Conservation (phyloP, 2,113 vertebrate species). For the Alouatta palliata region DNA sequence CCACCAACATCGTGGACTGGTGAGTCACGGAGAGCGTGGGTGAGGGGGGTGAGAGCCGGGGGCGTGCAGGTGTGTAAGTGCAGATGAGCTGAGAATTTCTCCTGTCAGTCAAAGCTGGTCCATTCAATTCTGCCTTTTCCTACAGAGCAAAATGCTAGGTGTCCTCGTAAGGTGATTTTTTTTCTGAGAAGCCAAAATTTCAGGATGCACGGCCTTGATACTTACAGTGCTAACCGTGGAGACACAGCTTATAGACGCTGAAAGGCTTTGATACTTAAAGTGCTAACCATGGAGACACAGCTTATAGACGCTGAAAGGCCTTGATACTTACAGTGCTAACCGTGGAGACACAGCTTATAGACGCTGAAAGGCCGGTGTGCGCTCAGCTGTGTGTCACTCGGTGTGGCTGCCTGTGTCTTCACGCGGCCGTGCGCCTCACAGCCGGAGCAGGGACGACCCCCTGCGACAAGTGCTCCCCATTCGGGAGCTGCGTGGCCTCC, state of each 20-base stretch:
- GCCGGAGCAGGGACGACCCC: not conserved
- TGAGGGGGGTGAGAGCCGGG: fast-evolving
- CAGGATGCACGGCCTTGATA: not conserved
- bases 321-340: not conserved
- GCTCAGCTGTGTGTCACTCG: fast-evolving
- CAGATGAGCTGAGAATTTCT: not conserved
- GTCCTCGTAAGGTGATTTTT: fast-evolving
- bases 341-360: not conserved
- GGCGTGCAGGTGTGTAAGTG: fast-evolving
- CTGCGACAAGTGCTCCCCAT: not conserved
- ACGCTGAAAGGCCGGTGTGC: not conserved
- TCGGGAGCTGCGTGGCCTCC: too few relatives aligned
- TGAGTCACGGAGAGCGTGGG: slow-evolving; percentile 67
- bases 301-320: not conserved
- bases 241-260: not conserved
- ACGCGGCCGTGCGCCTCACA: too few relatives aligned
- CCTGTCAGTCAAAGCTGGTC: fast-evolving
- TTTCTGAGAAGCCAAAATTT: not conserved
- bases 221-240: not conserved
- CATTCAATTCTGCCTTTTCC: not conserved
- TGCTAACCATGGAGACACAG: not conserved
- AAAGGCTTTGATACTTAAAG: not conserved
- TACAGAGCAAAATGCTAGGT: not conserved
- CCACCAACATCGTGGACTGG: slow-evolving; percentile 99
- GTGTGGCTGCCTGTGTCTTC: too few relatives aligned